A percentile compares a stretch with the other conserved stretches of the same genome.
Evolutionary conservation across 1,140 invertebrate species (phyloP).

Genomic region (Caerostris extrusa): DNA sequence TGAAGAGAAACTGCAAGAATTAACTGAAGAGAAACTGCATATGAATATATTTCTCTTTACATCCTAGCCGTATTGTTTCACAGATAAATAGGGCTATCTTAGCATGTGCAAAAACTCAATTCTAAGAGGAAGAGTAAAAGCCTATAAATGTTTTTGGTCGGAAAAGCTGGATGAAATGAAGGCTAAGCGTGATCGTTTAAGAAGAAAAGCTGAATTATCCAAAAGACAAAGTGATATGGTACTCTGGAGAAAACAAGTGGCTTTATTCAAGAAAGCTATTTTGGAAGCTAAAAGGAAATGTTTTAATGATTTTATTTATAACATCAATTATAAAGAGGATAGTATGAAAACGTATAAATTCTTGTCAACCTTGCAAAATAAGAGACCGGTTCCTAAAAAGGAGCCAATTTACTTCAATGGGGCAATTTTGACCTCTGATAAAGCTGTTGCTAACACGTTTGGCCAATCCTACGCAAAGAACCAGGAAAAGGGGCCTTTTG

Average conservation of each 20-base stretch:
- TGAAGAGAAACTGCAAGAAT: no score
- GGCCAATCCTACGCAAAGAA: neutral
- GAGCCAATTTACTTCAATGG: neutral
- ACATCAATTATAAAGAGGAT: constrained; percentile 34
- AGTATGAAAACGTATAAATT: constrained; percentile 45
- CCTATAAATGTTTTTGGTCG: neutral
- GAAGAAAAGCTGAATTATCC: neutral
- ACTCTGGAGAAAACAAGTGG: neutral
- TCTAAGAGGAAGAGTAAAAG: no score
- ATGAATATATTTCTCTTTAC: no score
- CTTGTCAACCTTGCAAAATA: constrained; percentile 26
- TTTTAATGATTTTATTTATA: constrained; percentile 33
- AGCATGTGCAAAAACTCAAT: no score
- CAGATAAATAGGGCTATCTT: no score
- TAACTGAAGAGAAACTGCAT: no score
- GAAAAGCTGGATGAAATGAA: neutral
- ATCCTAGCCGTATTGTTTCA: no score
- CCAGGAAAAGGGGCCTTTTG: neutral
- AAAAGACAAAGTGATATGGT: neutral
- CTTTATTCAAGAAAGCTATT: neutral
- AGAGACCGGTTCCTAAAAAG: neutral
- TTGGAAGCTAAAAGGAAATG: constrained; percentile 19
- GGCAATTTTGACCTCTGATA: neutral
- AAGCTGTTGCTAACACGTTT: constrained; percentile 39
- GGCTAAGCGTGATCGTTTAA: neutral